Conservation (phyloP, 53 echinoderm and acorn worm species). For the Hippasteria phrygiana region DNA sequence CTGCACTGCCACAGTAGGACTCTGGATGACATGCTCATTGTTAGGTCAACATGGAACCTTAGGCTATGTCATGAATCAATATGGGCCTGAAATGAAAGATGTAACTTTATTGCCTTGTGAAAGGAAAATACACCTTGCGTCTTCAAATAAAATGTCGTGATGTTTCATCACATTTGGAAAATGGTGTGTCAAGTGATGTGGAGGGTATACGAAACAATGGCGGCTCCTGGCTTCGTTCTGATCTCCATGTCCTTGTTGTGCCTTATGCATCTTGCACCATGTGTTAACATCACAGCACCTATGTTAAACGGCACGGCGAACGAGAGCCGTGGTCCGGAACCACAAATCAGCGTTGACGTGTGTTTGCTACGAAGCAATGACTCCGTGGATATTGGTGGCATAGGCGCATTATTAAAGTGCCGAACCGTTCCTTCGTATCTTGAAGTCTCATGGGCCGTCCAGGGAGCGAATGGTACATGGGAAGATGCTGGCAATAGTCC, state of each 20-base stretch:
- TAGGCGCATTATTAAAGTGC: neutral
- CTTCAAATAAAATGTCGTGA: neutral
- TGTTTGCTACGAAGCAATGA: neutral
- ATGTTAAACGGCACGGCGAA: neutral
- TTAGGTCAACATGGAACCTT: no score
- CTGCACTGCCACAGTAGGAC: no score
- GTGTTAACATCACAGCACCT: neutral
- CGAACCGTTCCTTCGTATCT: neutral
- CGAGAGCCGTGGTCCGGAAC: neutral
- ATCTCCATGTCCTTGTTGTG: neutral
- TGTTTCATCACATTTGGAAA: neutral
- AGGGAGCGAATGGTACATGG: constrained; percentile 9
- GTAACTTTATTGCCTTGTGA: no score
- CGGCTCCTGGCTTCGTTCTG: neutral
- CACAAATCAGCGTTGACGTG: neutral
- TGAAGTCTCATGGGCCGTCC: neutral
- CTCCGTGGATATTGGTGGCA: neutral
- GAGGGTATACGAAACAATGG: neutral
- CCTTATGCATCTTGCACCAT: neutral
- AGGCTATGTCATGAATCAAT: no score
- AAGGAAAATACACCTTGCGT: no score
- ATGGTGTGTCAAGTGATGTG: neutral
- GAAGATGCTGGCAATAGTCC: neutral
- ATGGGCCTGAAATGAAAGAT: no score
- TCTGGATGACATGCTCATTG: no score